Conservation (phyloP, 2,113 vertebrate genomes). For the Anolis carolinensis region DNA sequence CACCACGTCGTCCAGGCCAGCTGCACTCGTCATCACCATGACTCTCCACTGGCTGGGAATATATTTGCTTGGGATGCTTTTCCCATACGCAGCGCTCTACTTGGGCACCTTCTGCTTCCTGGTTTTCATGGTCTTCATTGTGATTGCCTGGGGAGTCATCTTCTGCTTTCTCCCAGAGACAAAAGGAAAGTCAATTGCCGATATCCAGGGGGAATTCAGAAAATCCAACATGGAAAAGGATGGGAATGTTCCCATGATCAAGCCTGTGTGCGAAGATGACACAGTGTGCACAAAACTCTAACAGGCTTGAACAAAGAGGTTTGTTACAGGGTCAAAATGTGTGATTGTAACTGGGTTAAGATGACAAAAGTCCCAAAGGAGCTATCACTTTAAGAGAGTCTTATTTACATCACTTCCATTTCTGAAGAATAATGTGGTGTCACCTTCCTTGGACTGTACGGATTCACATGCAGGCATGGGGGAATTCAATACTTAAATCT, state of each 20-base stretch:
- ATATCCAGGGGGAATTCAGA: slow-evolving; percentile 75
- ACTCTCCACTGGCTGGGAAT: slow-evolving; percentile 34
- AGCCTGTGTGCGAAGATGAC: neutral
- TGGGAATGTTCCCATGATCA: slow-evolving; percentile 3
- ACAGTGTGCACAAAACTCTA: neutral
- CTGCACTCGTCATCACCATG: slow-evolving; percentile 19
- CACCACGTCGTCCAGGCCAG: slow-evolving; percentile 35
- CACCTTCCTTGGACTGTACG: neutral
- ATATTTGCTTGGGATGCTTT: slow-evolving; percentile 39
- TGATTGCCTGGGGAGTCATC: slow-evolving; percentile 56
- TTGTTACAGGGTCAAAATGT: neutral
- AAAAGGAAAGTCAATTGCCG: slow-evolving; percentile 68
- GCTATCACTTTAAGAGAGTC: neutral
- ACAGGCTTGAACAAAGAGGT: neutral
- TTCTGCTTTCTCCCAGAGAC: slow-evolving; percentile 74
- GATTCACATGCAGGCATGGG: neutral
- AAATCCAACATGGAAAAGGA: slow-evolving; percentile 69
- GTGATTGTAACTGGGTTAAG: too few relatives aligned
- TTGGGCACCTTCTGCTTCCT: slow-evolving; percentile 76
- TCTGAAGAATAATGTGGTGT: too few relatives aligned
- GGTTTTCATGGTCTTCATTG: slow-evolving; percentile 72
- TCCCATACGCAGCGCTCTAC: slow-evolving; percentile 34
- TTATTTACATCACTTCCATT: neutral
- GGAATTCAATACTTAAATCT: too few relatives aligned
- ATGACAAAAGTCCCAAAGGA: too few relatives aligned